These are phyloP conservation scores for Drosophila nannoptera DNA, from an alignment of 1,140 invertebrate species.

Conservation along the genomic window DNA sequence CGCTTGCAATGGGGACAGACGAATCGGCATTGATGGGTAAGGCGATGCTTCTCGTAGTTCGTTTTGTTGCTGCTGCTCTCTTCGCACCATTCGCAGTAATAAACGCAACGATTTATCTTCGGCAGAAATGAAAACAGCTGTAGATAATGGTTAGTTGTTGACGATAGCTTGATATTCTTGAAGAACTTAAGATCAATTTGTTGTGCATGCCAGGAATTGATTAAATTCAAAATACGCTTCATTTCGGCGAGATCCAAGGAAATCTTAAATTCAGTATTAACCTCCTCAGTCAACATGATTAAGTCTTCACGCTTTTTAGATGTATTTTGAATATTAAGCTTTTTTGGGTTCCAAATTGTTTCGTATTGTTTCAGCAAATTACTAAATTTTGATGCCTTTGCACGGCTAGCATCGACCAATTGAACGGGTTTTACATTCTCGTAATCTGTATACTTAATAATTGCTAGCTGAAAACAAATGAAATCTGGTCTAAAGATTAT, in stretches of 20 bases:
- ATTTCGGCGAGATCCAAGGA: slow-evolving; percentile 36
- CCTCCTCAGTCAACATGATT: slow-evolving; percentile 5
- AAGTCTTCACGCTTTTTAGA: not conserved
- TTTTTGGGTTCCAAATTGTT: slow-evolving; percentile 37
- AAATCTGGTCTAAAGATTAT: not conserved
- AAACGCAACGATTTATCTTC: slow-evolving; percentile 26
- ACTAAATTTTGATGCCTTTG: slow-evolving; percentile 30
- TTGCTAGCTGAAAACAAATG: slow-evolving; percentile 40
- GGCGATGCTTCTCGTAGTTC: slow-evolving; percentile 43
- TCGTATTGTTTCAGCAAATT: slow-evolving; percentile 22
- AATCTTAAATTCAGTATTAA: slow-evolving; percentile 31
- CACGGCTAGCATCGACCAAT: slow-evolving; percentile 27
- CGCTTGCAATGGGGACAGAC: slow-evolving; percentile 30
- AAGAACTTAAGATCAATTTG: slow-evolving; percentile 38
- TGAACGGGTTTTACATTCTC: slow-evolving; percentile 44
- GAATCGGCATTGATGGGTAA: not conserved
- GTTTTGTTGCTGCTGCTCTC: slow-evolving; percentile 16
- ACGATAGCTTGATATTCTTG: slow-evolving; percentile 19
- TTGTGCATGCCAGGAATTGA: slow-evolving; percentile 48
- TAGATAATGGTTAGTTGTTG: slow-evolving; percentile 27
- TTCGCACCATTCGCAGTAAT: slow-evolving; percentile 51
- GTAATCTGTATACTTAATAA: slow-evolving; percentile 26
- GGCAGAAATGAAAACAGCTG: slow-evolving; percentile 57
- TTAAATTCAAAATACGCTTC: slow-evolving; percentile 64
- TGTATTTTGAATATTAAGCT: not conserved